These are phyloP conservation scores for Notolepis coatsorum DNA, from an alignment of 2,797 vertebrate genomes.

Conservation along the genomic window DNA sequence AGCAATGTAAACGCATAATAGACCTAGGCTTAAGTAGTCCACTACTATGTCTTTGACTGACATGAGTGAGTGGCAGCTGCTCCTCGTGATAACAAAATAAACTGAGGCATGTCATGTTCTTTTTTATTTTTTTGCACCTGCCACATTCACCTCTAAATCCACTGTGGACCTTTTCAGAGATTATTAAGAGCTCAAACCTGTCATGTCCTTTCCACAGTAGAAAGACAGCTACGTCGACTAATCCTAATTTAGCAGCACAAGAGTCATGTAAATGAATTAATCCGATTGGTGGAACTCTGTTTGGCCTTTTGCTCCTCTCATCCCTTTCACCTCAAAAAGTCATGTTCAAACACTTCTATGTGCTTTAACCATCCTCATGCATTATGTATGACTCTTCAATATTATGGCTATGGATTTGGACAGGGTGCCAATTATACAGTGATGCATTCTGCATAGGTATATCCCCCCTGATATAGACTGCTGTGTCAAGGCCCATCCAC, in stretches of 20 bases:
- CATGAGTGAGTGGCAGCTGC: background rate
- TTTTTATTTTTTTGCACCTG: conserved; percentile 43
- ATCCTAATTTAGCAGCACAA: conserved; percentile 65
- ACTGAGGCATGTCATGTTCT: conserved; percentile 41
- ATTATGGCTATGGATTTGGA: conserved; percentile 14
- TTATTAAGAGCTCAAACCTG: conserved; percentile 60
- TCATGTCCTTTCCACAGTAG: conserved; percentile 53
- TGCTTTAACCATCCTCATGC: conserved; percentile 2
- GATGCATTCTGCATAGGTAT: conserved; percentile 4
- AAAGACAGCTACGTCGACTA: conserved; percentile 60
- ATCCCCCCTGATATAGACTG: conserved; percentile 3
- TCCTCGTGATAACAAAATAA: conserved; percentile 28
- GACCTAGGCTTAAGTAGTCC: too few species aligned
- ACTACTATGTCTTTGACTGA: too few species aligned
- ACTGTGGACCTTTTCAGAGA: conserved; percentile 50
- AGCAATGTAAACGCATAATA: too few species aligned
- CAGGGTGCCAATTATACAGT: conserved; percentile 17
- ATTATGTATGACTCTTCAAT: conserved; percentile 16
- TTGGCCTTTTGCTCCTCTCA: conserved; percentile 19
- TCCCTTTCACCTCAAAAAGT: conserved; percentile 14
- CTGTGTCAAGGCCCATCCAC: conserved; percentile 3
- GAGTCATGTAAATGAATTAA: conserved; percentile 50
- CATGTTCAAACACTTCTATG: conserved; percentile 12
- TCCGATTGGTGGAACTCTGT: conserved; percentile 46
- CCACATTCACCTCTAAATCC: conserved; percentile 67